A percentile compares a stretch with the other conserved stretches of the same genome.
Conservation (phyloP, 2,797 vertebrate genomes). For the Antennarius maculatus region DNA sequence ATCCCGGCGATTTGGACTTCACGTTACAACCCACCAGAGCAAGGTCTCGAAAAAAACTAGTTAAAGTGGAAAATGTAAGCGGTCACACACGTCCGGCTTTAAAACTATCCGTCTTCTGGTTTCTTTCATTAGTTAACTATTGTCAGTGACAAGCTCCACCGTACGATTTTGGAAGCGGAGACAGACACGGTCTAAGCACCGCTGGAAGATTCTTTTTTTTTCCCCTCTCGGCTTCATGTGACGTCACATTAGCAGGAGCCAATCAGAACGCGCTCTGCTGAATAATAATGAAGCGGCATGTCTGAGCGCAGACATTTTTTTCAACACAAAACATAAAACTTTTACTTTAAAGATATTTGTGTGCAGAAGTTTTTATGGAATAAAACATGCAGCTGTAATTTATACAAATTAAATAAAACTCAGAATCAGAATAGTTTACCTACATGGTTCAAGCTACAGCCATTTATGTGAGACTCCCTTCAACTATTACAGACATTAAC, state of each 20-base stretch:
- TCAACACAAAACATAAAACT: not conserved
- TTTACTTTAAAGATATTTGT: not conserved
- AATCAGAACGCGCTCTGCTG: conserved; percentile 42
- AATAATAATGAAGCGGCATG: conserved; percentile 8
- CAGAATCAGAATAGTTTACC: not conserved
- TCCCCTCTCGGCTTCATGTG: not conserved
- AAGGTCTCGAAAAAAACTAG: not conserved
- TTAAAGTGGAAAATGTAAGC: conserved; percentile 1
- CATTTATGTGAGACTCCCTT: conserved; percentile 10
- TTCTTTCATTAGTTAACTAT: conserved; percentile 42
- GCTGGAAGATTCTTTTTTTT: not conserved
- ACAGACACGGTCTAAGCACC: conserved; percentile 4
- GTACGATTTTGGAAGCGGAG: not conserved
- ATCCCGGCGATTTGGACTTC: conserved; percentile 49
- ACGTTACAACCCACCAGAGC: conserved; percentile 18
- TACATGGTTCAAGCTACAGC: conserved; percentile 16
- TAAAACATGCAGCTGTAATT: not conserved
- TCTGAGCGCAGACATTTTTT: not conserved
- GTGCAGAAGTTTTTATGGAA: not conserved
- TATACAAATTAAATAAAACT: not conserved
- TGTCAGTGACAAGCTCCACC: conserved; percentile 2
- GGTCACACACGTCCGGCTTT: conserved; percentile 4
- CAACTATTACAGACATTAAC: conserved; percentile 37
- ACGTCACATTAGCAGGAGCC: conserved; percentile 45
- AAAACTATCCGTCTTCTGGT: conserved; percentile 32